Evolutionary conservation across 53 echinoderm and acorn worm species (phyloP), one percentile per base, ranked within the genome.

Genomic region (Zoroaster sp.): DNA sequence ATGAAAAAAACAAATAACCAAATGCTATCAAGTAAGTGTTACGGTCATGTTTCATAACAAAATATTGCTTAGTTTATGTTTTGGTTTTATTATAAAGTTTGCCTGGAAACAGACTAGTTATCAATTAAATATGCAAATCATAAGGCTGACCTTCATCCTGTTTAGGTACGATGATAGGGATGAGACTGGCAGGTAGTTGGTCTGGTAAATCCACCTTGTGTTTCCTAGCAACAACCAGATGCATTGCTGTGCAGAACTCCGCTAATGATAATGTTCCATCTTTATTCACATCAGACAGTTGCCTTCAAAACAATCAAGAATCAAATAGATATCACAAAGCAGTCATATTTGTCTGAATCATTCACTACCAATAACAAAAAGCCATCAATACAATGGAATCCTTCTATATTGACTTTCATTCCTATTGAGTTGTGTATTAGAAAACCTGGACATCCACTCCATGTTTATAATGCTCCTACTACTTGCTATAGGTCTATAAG

Each of bases 181-280:
- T 90, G 41, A 98, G 91, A 77, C 98, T 90, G 4, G 91, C 44
- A 2, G 98, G 98, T 47, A 98, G 91, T 76, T 87, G 82, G 28
- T 98, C 98, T 10, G 98, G 98, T 35, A 98, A 89, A 15, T 88
- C 89, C 73, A 94, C 94, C 63, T 93, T 80, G 44, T 98, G 98
- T 91, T 96, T 98, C 41, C 98, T 83, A 9, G 96, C 91, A 55
- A 98, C 98, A 1, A 96, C 96, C 10, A 98, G 93, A 88, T 98
- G 98, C 98, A 98, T 98, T 37, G 98, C 98, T 23, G 98, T 98
- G 35, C 94, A 98, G 81, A 98, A 98, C 76, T 98, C 98, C 43
- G 94, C 96, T 12, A 98, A 34, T 18, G 91, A 98, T 10, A 98
- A 88, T 3, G 98, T 95, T n/a, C 98, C 98, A 35, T 98, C 98